phyloP scores from a whole-genome alignment of 2,113 vertebrate species.

The Peromyscus leucopus region DNA sequence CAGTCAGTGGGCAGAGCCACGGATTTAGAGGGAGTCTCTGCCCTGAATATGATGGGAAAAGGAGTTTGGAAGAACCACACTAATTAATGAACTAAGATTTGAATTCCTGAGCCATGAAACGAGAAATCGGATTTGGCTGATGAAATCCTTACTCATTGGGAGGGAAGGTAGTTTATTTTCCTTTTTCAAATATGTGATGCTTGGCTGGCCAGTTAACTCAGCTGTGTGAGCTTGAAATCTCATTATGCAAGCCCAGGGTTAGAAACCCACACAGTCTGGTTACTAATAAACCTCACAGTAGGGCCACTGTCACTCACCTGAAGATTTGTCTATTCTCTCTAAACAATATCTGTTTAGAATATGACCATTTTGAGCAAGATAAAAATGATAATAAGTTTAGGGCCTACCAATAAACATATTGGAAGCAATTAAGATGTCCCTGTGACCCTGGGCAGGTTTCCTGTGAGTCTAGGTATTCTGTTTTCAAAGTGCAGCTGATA shows the following conservation, averaged over 20 bases:
- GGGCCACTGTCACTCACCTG: background rate
- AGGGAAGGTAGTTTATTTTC: conserved; percentile 46
- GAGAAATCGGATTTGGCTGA: conserved; percentile 45
- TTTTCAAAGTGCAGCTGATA: background rate
- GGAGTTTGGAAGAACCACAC: background rate
- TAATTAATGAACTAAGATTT: background rate
- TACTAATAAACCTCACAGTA: background rate
- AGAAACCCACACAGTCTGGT: background rate
- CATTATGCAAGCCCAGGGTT: background rate
- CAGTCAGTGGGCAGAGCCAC: background rate
- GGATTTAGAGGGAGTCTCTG: background rate
- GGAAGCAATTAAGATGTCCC: background rate
- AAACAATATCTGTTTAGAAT: background rate
- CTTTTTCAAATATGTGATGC: conserved; percentile 41
- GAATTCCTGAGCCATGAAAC: conserved; percentile 25
- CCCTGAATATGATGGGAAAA: background rate
- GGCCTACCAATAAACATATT: background rate
- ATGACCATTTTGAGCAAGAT: background rate
- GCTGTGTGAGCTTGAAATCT: conserved; percentile 30
- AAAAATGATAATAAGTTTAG: background rate
- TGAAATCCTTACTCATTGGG: background rate
- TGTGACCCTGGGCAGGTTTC: background rate
- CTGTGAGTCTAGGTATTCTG: background rate
- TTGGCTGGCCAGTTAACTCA: conserved; percentile 40
- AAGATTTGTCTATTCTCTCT: background rate